phyloP scores from a whole-genome alignment of 2,797 vertebrate species.

The Serranus cabrilla region DNA sequence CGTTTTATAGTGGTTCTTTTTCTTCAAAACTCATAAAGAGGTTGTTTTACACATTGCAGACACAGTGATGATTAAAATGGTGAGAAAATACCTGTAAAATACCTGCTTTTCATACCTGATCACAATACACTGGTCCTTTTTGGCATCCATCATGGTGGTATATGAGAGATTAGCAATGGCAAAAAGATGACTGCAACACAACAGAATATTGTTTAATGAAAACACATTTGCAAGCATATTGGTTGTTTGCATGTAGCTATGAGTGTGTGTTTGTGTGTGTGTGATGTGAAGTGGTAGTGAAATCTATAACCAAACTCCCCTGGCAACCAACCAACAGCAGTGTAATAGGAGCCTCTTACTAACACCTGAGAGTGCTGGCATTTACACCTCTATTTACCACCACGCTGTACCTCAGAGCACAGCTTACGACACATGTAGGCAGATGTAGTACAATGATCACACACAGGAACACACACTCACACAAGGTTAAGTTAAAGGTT shows the following conservation, averaged over 20 bases:
- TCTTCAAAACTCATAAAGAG: not conserved
- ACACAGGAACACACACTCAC: constrained; percentile 7
- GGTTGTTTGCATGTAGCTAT: constrained; percentile 3
- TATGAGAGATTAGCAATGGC: constrained; percentile 94
- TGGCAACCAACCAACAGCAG: constrained; percentile 69
- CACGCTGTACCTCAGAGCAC: constrained; percentile 18
- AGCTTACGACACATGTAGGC: constrained; percentile 41
- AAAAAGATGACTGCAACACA: constrained; percentile 93
- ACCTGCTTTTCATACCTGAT: constrained; percentile 89
- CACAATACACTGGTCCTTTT: constrained; percentile 97
- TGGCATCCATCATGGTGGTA: constrained; percentile 97
- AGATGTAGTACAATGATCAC: constrained; percentile 39
- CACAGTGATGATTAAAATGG: not conserved
- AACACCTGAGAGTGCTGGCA: constrained; percentile 73
- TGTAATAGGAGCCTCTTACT: constrained; percentile 65
- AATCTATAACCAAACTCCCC: constrained; percentile 73
- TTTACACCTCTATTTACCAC: constrained; percentile 66
- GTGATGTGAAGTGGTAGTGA: constrained; percentile 51
- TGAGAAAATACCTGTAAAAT: not conserved
- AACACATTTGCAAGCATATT: not conserved
- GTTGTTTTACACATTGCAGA: not conserved
- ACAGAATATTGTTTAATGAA: constrained; percentile 27
- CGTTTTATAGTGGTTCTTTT: not conserved
- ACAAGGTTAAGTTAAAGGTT: constrained; percentile 17
- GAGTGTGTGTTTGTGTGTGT: constrained; percentile 3